Evolutionary conservation across 53 echinoderm and acorn worm species (phyloP), one percentile per base, ranked within the genome.

Genomic region (Echinometra lucunter): DNA sequence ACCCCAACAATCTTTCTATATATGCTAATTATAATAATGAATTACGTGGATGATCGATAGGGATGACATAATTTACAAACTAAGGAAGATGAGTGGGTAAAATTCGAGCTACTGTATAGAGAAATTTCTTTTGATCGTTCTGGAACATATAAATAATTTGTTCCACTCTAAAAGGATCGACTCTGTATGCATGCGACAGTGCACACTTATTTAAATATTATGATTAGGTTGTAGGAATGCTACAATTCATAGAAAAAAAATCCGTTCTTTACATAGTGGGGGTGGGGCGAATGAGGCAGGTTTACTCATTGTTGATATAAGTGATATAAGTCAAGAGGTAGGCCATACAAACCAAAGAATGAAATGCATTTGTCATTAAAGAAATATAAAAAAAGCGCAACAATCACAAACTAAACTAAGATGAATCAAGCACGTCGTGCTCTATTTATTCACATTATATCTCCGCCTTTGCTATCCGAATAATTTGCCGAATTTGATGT

Each of bases 401-500:
- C 63, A 63, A 5, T 25, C 63, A 63, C 27, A 63, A 25, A 60
- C 60, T 60, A 18, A 60, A 5, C 19, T 21, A 3, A 19, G 18
- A 58, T 1, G 58, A 18, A 25, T 70, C 32, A 6, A 72, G 12
- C 72, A 3, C 13, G 35, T 1, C 72, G 3, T 74, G 32, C 13
- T 74, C 74, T 7, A 74, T 74, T 74, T 74, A 74, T 74, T 10
- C 74, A 35, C 63, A 18, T 63, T 69, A 44, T 44, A 19, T 40
- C 81, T 42, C 44, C n/a, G 47, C 18, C 49, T 28, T 78, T 13
- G 85, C 85, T 85, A 9, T 45, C 49, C 10, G 85, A 27, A 85
- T 85, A 49, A 85, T 85, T 85, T 25, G 19, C 81, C 44, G 81
- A 85, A 85, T 85, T 85, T 3, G 81, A 81, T 81, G 27, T 23